Percentiles rank a stretch among this genome's conserved stretches.
phyloP scores from a whole-genome alignment of 1,140 invertebrate genomes.

The Magallana gigas region DNA sequence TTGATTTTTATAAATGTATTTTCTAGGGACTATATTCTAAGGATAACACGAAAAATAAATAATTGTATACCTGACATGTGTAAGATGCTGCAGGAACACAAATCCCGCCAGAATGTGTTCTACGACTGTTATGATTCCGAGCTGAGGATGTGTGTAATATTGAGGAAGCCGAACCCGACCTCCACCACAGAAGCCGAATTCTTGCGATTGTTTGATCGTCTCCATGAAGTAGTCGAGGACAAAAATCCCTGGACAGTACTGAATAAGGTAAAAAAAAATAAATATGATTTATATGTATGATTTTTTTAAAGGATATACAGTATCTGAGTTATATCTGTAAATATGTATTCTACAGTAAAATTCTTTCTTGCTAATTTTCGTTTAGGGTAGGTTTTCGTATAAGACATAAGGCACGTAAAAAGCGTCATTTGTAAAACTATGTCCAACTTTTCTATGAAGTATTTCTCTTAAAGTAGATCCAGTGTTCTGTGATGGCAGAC shows the following conservation, averaged over 20 bases:
- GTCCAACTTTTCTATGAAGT: too few relatives aligned
- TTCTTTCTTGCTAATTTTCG: too few relatives aligned
- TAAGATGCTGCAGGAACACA: slow-evolving; percentile 45
- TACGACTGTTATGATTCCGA: slow-evolving; percentile 37
- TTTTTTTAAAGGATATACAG: background rate
- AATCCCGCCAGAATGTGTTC: slow-evolving; percentile 46
- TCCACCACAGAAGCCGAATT: background rate
- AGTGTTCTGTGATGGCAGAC: too few relatives aligned
- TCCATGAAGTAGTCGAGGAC: background rate
- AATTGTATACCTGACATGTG: slow-evolving; percentile 54
- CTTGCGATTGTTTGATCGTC: background rate
- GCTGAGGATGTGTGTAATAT: background rate
- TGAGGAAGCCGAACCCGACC: background rate
- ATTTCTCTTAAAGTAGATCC: too few relatives aligned
- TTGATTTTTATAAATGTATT: background rate
- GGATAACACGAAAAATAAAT: slow-evolving; percentile 51
- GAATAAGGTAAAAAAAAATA: background rate
- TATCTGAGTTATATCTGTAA: too few relatives aligned
- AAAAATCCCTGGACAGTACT: background rate
- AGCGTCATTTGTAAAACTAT: too few relatives aligned
- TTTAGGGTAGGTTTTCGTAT: too few relatives aligned
- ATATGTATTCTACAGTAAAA: too few relatives aligned
- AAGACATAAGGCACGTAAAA: too few relatives aligned
- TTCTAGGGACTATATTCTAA: slow-evolving; percentile 51
- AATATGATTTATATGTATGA: too few relatives aligned